Evolutionary conservation across 2,113 vertebrate genomes (phyloP), one percentile per base, ranked within the genome.

Genomic region (Puffinus mauretanicus): DNA sequence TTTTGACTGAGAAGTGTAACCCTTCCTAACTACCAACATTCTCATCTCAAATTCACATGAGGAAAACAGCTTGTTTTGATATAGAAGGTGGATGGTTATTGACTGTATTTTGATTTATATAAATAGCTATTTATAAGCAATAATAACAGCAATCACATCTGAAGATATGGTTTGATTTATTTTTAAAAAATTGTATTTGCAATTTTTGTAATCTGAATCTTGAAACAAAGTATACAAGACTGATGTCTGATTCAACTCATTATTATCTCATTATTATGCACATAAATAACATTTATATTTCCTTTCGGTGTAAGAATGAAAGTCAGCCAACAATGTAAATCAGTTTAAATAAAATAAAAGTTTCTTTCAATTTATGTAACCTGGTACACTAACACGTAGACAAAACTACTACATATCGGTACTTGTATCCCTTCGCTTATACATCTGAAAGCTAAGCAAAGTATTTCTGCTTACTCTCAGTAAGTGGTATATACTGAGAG

Each of bases 231-330:
- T 70, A 9, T 36, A 61, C 38, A 73, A 73, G 38, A 70, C 38
- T 60, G 66, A 64, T 92, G 49, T 30, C 26, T 79, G 21, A 90
- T 86, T 78, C 58, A 76, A 0, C 15, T 84, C 21, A n/a, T 67
- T 82, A 83, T 52, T 84, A 21, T 91, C 70, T 80, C 38, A 25
- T 91, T 94, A 42, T 76, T 93, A 61, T 60, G 38, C 30, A 7
- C 44, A 66, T 87, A 91, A 95, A 77, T 85, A 89, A 32, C n/a
- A 71, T 80, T 84, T 88, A 10, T 49, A 51, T 94, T 94, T 93
- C 29, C n/a, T 90, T 57, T 75, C 66, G 51, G 8, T 80, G 6
- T 83, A 60, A 88, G 67, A 86, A 67, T 77, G 44, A 82, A 76
- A 88, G 29, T 75, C 30, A 47, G 13, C 36, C 70, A 79, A 72